These are phyloP conservation scores for Tachina lurida DNA, from an alignment of 2,888 invertebrate genomes.

Conservation along the genomic window DNA sequence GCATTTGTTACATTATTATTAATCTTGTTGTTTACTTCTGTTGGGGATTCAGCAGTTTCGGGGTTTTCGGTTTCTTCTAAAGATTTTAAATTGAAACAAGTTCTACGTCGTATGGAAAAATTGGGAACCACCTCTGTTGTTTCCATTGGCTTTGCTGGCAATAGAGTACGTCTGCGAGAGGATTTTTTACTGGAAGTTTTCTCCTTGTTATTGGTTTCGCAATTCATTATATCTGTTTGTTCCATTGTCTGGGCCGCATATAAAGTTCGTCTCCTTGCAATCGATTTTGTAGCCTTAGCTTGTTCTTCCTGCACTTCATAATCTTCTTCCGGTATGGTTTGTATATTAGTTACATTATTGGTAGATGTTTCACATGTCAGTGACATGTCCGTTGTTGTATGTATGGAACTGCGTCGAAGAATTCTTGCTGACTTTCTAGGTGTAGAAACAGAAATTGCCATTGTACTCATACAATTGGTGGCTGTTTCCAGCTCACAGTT, in stretches of 20 bases:
- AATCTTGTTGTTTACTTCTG: slow-evolving; percentile 8
- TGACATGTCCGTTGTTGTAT: slow-evolving; percentile 61
- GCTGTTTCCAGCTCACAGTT: slow-evolving; percentile 48
- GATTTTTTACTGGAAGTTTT: slow-evolving; percentile 47
- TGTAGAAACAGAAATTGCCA: slow-evolving; percentile 41
- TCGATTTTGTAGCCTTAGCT: slow-evolving; percentile 1
- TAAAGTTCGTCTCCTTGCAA: slow-evolving; percentile 68
- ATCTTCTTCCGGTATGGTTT: slow-evolving; percentile 67
- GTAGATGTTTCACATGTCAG: slow-evolving; percentile 44
- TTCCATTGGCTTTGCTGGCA: slow-evolving; percentile 69
- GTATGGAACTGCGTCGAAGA: slow-evolving; percentile 75
- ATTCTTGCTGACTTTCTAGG: slow-evolving; percentile 41
- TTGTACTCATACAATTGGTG: slow-evolving; percentile 28
- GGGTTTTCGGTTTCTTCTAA: slow-evolving; percentile 25
- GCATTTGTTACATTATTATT: slow-evolving; percentile 9
- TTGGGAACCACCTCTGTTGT: slow-evolving; percentile 25
- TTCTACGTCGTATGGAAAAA: slow-evolving; percentile 39
- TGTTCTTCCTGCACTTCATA: neutral
- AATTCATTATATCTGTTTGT: slow-evolving; percentile 31
- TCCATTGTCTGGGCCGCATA: slow-evolving; percentile 72
- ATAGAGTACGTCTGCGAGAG: slow-evolving; percentile 70
- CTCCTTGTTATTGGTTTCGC: slow-evolving; percentile 32
- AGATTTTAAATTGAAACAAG: slow-evolving; percentile 52
- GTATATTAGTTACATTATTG: slow-evolving; percentile 20
- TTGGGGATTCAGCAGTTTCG: neutral